These are phyloP conservation scores for Caenorhabditis wallacei DNA, from an alignment of 2,888 invertebrate genomes.

Conservation along the genomic window DNA sequence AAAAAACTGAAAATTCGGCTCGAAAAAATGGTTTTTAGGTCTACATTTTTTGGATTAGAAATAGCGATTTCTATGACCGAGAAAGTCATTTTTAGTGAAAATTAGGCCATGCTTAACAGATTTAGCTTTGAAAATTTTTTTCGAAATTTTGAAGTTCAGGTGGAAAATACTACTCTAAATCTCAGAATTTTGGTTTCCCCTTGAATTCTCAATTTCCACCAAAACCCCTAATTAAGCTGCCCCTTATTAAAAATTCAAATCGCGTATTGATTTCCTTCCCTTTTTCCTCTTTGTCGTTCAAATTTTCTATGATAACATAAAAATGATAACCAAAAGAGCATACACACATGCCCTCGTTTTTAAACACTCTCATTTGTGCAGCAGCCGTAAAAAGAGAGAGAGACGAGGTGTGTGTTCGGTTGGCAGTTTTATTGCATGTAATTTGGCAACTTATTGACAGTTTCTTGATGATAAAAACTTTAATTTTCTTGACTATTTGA, in stretches of 20 bases:
- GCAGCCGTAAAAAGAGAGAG: not conserved
- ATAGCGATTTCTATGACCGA: no score
- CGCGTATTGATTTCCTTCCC: not conserved
- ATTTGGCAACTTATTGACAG: constrained; percentile 30
- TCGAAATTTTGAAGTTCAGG: no score
- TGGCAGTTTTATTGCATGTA: constrained; percentile 34
- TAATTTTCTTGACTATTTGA: constrained; percentile 12
- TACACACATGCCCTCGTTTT: constrained; percentile 1
- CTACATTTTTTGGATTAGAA: no score
- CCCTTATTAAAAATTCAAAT: not conserved
- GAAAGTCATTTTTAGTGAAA: no score
- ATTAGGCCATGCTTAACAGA: no score
- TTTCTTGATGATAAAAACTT: not conserved
- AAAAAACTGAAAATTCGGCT: no score
- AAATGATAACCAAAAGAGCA: constrained; percentile 11
- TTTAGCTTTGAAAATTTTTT: no score
- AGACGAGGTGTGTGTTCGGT: constrained; percentile 40
- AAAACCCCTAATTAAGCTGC: no score
- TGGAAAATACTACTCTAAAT: no score
- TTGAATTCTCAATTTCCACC: no score
- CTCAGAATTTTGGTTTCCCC: no score
- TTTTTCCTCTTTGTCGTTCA: not conserved
- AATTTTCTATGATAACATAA: constrained; percentile 9
- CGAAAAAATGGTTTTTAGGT: no score
- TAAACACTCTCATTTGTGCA: not conserved